Percentiles rank a stretch among this genome's conserved stretches.
phyloP scores from a whole-genome alignment of 2,888 invertebrate genomes.

The Pristionchus japonicus region DNA sequence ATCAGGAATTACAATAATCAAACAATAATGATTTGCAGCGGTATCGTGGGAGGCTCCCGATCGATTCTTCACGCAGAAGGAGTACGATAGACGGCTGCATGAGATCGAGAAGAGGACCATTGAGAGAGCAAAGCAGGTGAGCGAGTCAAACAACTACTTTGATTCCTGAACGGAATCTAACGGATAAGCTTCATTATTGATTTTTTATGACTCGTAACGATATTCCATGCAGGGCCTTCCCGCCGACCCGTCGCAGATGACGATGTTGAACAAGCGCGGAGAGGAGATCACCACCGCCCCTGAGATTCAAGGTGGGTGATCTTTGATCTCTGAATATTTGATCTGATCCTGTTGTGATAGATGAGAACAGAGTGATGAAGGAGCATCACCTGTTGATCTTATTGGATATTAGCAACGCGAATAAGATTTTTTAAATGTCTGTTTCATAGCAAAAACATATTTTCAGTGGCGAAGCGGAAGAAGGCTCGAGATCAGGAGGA shows the following conservation, averaged over 20 bases:
- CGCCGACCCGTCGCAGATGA: slow-evolving; percentile 39
- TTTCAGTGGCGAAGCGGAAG: slow-evolving; percentile 39
- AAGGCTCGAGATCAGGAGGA: slow-evolving; percentile 27
- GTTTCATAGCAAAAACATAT: not conserved
- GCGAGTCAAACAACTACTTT: not conserved
- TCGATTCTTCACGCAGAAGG: slow-evolving; percentile 48
- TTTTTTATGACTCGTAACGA: no score
- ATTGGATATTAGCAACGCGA: not conserved
- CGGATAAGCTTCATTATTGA: no score
- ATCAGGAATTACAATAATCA: not conserved
- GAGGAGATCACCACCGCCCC: slow-evolving; percentile 20
- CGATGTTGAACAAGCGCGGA: slow-evolving; percentile 1
- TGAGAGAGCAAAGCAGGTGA: slow-evolving; percentile 38
- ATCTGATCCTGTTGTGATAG: no score
- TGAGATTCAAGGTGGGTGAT: slow-evolving; percentile 23
- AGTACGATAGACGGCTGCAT: slow-evolving; percentile 50
- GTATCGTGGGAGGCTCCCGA: slow-evolving; percentile 49
- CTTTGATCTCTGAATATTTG: not conserved
- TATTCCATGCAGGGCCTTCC: slow-evolving; percentile 45
- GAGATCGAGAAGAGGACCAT: slow-evolving; percentile 43
- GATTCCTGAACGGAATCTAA: no score
- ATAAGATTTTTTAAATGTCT: not conserved
- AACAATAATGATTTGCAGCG: slow-evolving; percentile 43
- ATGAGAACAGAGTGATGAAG: no score
- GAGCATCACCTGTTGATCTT: no score